These are phyloP conservation scores for Tetraneura akinire DNA, from an alignment of 1,140 invertebrate species.

Conservation along the genomic window DNA sequence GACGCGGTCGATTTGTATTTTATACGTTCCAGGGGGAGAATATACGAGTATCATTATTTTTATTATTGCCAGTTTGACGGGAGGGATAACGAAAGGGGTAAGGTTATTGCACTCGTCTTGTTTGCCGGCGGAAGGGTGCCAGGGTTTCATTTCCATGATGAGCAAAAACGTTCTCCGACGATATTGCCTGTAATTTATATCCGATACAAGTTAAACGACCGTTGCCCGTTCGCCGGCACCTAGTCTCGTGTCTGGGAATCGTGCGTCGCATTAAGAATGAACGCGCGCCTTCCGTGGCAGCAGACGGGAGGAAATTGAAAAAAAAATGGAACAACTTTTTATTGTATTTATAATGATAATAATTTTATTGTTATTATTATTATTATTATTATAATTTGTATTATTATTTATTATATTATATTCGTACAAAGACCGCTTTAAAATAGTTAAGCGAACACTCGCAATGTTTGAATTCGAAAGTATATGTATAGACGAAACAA, in stretches of 20 bases:
- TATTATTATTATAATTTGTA: no score
- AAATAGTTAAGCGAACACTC: no score
- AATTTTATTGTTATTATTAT: no score
- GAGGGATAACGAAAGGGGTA: not conserved
- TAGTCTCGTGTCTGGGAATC: not conserved
- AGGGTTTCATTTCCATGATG: constrained; percentile 41
- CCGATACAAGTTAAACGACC: constrained; percentile 20
- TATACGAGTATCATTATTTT: no score
- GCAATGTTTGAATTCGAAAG: no score
- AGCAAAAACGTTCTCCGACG: constrained; percentile 16
- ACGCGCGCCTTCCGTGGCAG: no score
- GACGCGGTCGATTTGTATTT: not conserved
- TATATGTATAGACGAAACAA: no score
- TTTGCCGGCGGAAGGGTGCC: not conserved
- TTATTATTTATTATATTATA: no score
- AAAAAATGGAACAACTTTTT: not conserved
- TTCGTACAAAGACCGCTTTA: no score
- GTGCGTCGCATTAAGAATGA: not conserved
- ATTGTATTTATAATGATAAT: not conserved
- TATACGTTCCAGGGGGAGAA: not conserved
- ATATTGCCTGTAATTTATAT: constrained; percentile 36
- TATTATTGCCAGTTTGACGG: not conserved
- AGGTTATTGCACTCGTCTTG: not conserved
- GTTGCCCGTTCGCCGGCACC: not conserved
- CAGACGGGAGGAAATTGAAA: no score